Conservation (phyloP, 2,888 invertebrate species). For the Syrphus vitripennis region DNA sequence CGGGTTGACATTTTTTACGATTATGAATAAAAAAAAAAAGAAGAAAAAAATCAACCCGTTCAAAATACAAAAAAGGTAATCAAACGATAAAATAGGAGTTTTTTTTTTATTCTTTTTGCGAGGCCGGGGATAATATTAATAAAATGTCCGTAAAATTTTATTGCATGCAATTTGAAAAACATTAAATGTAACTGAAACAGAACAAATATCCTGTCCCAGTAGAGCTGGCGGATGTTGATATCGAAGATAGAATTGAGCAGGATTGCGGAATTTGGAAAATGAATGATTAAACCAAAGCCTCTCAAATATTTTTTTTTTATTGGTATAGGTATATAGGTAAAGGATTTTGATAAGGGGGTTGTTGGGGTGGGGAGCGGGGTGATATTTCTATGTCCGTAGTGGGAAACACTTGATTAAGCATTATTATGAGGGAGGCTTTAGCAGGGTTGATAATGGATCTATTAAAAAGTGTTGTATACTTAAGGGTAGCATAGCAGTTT, state of each 20-base stretch:
- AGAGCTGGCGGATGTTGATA: slow-evolving; percentile 17
- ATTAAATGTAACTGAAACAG: slow-evolving; percentile 53
- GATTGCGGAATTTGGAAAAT: slow-evolving; percentile 25
- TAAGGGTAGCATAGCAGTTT: slow-evolving; percentile 4
- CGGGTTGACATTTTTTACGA: slow-evolving; percentile 51
- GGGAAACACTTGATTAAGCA: background rate
- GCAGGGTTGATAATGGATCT: slow-evolving; percentile 15
- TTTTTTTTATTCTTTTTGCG: too few species aligned
- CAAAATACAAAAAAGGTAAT: slow-evolving; percentile 16
- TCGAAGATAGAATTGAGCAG: slow-evolving; percentile 1
- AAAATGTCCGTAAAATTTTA: slow-evolving; percentile 64
- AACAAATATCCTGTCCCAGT: slow-evolving; percentile 30
- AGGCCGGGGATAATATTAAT: slow-evolving; percentile 48
- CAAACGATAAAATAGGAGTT: slow-evolving; percentile 17
- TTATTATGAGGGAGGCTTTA: background rate
- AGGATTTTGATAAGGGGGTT: slow-evolving; percentile 42
- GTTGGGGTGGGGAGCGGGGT: background rate
- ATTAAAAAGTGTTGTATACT: slow-evolving; percentile 38
- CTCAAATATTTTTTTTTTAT: slow-evolving; percentile 55
- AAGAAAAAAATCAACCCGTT: background rate
- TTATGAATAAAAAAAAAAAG: slow-evolving; percentile 27
- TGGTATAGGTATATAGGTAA: background rate
- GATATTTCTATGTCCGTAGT: background rate
- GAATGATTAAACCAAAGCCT: slow-evolving; percentile 44
- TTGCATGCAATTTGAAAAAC: slow-evolving; percentile 56